These are phyloP conservation scores for Diplosoma virens DNA, from an alignment of 23 tunicate species.

Conservation along the genomic window DNA sequence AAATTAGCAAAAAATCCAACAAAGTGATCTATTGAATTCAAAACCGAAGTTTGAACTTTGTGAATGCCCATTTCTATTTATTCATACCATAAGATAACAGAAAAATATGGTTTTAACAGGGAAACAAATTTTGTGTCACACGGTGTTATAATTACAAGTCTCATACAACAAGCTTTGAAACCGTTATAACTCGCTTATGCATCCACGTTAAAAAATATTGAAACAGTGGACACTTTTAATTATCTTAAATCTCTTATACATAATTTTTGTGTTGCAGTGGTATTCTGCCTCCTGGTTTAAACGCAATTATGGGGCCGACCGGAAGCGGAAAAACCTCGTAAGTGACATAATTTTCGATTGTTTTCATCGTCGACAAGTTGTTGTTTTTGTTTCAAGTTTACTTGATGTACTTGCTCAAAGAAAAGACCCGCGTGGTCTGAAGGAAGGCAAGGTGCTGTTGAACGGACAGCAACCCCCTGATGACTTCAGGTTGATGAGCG, in stretches of 20 bases:
- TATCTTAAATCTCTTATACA: background rate
- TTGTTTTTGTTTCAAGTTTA: slow-evolving; percentile 38
- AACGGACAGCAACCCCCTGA: slow-evolving; percentile 61
- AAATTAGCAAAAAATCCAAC: too few relatives aligned
- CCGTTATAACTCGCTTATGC: too few relatives aligned
- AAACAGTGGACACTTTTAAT: too few relatives aligned
- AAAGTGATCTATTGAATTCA: too few relatives aligned
- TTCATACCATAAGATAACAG: too few relatives aligned
- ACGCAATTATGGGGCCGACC: slow-evolving; percentile 96
- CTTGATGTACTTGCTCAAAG: slow-evolving; percentile 77
- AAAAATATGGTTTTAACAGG: too few relatives aligned
- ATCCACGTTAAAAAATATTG: too few relatives aligned
- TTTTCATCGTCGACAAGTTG: background rate
- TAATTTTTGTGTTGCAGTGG: slow-evolving; percentile 39
- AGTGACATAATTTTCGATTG: slow-evolving; percentile 18
- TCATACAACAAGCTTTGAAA: too few relatives aligned
- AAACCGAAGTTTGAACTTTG: too few relatives aligned
- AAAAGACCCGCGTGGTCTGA: slow-evolving; percentile 78
- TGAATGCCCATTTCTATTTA: too few relatives aligned
- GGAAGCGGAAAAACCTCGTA: slow-evolving; percentile 98
- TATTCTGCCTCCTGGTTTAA: slow-evolving; percentile 64
- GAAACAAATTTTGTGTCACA: too few relatives aligned
- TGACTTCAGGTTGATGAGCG: slow-evolving; percentile 85
- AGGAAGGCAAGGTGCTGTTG: slow-evolving; percentile 66
- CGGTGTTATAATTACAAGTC: too few relatives aligned